phyloP scores from a whole-genome alignment of 2,113 vertebrate species.

The Corydoras maculifer region DNA sequence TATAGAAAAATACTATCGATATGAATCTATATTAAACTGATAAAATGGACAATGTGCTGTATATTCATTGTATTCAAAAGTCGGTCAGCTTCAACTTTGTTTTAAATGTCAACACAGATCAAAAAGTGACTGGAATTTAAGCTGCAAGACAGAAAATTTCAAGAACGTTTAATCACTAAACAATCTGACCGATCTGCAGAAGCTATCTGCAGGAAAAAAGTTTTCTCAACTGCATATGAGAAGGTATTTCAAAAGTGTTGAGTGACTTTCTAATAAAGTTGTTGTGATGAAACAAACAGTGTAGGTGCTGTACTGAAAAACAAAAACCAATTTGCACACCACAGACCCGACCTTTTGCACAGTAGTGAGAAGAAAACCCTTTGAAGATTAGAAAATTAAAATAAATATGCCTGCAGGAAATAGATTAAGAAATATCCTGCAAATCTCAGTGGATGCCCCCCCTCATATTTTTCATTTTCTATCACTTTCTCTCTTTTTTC shows the following conservation, averaged over 20 bases:
- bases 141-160: conserved; percentile 19
- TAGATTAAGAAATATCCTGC: conserved; percentile 53
- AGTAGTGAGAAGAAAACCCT: conserved; percentile 30
- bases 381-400: conserved; percentile 51
- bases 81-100: neutral
- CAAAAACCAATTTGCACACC: neutral
- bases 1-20: too few species aligned
- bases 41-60: too few species aligned
- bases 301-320: neutral
- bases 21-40: too few species aligned
- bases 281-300: neutral
- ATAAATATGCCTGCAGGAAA: conserved; percentile 61
- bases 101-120: conserved; percentile 1
- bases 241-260: neutral
- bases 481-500: conserved; percentile 14
- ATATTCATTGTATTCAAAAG: conserved; percentile 8
- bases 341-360: neutral
- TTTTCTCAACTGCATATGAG: conserved; percentile 1
- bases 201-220: conserved; percentile 20
- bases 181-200: conserved; percentile 20
- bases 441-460: conserved; percentile 49
- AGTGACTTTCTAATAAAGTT: neutral
- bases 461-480: conserved; percentile 36
- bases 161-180: conserved; percentile 16
- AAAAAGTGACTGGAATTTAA: neutral